Conservation (phyloP, 2,113 vertebrate genomes). For the Argyrosomus japonicus region DNA sequence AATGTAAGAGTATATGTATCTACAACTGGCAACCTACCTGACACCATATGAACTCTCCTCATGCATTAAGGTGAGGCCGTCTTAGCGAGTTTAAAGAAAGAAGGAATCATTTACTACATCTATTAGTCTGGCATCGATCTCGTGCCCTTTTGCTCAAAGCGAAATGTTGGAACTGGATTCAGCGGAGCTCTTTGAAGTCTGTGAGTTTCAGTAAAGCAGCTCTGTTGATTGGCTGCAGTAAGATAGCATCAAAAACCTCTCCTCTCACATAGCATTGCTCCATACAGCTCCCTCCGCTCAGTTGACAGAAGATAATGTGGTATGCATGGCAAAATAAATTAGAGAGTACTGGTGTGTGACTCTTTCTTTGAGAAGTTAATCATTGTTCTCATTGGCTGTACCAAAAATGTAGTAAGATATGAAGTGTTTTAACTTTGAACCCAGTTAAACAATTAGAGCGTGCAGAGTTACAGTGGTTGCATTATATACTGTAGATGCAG, state of each 20-base stretch:
- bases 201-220: background rate
- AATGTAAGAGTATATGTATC: constrained; percentile 30
- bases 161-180: constrained; percentile 11
- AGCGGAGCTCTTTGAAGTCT: constrained; percentile 14
- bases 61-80: background rate
- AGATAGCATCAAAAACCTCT: background rate
- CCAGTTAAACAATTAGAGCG: too few relatives aligned
- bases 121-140: constrained; percentile 14
- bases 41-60: background rate
- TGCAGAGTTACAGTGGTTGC: too few relatives aligned
- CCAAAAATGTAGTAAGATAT: too few relatives aligned
- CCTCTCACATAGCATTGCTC: background rate
- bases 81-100: constrained; percentile 2
- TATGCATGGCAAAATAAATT: background rate
- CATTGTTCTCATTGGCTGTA: background rate
- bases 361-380: background rate
- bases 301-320: background rate
- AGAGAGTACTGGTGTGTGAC: background rate
- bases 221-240: background rate
- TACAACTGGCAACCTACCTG: constrained; percentile 6
- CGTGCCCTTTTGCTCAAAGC: background rate
- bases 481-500: too few relatives aligned
- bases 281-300: background rate
- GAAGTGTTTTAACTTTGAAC: too few relatives aligned
- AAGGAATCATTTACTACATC: constrained; percentile 26